Evolutionary conservation across 2,888 invertebrate genomes (phyloP).

Genomic region (Magallana nippona): DNA sequence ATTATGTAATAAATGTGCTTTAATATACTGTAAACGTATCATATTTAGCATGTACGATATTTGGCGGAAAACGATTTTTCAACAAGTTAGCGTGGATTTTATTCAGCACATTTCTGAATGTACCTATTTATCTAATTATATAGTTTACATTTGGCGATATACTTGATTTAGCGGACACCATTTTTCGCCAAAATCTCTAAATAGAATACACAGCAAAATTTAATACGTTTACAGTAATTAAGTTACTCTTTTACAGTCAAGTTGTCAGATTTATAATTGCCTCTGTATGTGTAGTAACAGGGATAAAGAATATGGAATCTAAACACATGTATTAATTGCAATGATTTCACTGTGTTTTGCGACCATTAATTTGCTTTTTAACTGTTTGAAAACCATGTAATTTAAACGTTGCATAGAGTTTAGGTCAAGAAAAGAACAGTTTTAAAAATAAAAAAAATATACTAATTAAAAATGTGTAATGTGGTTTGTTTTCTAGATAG

Average conservation of each 20-base stretch:
- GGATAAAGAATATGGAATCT: not conserved
- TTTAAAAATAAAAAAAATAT: conserved; percentile 2
- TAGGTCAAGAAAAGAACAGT: conserved; percentile 14
- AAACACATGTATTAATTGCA: not conserved
- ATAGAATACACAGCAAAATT: no score
- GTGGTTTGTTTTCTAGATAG: not conserved
- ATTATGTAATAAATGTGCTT: conserved; percentile 5
- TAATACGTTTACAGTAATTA: no score
- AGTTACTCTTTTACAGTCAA: not conserved
- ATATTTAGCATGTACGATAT: no score
- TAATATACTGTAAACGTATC: no score
- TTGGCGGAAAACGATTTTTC: no score
- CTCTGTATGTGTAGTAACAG: not conserved
- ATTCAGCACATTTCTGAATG: no score
- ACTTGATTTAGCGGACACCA: no score
- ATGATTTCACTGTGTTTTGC: not conserved
- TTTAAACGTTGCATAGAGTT: conserved; percentile 15
- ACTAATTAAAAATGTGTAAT: not conserved
- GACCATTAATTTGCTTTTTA: conserved; percentile 28
- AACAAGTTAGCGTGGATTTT: no score
- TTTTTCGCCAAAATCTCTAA: no score
- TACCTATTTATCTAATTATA: no score
- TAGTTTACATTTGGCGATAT: no score
- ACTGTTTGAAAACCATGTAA: conserved; percentile 5
- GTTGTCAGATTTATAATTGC: not conserved